A percentile compares a stretch with the other conserved stretches of the same genome.
Conservation (phyloP, 2,113 vertebrate genomes). For the Cheilinus undulatus region DNA sequence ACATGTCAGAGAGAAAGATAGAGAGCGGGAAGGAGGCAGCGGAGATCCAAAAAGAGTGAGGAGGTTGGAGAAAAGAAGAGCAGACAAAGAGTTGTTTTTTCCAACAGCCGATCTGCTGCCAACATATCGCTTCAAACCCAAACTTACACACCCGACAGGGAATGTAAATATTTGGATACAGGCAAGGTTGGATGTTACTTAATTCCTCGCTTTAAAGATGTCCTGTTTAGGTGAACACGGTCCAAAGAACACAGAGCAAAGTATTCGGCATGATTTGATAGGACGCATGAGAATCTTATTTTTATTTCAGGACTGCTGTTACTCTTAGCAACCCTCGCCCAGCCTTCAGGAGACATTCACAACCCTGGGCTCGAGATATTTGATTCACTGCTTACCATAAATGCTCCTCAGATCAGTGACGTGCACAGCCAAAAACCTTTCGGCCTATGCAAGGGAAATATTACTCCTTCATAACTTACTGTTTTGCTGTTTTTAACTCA, state of each 20-base stretch:
- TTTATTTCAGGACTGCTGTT: constrained; percentile 49
- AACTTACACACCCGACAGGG: constrained; percentile 63
- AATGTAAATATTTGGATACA: constrained; percentile 83
- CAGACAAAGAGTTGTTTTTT: constrained; percentile 46
- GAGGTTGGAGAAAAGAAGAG: constrained; percentile 52
- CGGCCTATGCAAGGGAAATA: constrained; percentile 7
- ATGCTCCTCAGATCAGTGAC: constrained; percentile 43
- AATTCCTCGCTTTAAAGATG: constrained; percentile 71
- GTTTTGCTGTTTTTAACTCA: constrained; percentile 33
- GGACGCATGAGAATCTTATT: constrained; percentile 54
- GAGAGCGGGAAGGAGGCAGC: constrained; percentile 21
- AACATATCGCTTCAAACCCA: constrained; percentile 49
- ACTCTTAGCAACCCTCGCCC: constrained; percentile 35
- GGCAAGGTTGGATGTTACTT: constrained; percentile 64
- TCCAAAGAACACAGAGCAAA: constrained; percentile 66
- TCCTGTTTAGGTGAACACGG: constrained; percentile 68
- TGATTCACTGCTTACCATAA: constrained; percentile 48
- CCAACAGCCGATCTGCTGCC: constrained; percentile 47
- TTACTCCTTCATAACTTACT: constrained; percentile 15
- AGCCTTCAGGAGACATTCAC: constrained; percentile 37
- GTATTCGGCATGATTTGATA: constrained; percentile 59
- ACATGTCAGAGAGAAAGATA: constrained; percentile 52
- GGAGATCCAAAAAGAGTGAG: constrained; percentile 28
- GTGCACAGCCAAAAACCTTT: constrained; percentile 37
- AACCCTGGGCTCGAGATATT: constrained; percentile 26